Evolutionary conservation across 2,797 vertebrate species (phyloP).

Genomic region (Spheniscus humboldti): DNA sequence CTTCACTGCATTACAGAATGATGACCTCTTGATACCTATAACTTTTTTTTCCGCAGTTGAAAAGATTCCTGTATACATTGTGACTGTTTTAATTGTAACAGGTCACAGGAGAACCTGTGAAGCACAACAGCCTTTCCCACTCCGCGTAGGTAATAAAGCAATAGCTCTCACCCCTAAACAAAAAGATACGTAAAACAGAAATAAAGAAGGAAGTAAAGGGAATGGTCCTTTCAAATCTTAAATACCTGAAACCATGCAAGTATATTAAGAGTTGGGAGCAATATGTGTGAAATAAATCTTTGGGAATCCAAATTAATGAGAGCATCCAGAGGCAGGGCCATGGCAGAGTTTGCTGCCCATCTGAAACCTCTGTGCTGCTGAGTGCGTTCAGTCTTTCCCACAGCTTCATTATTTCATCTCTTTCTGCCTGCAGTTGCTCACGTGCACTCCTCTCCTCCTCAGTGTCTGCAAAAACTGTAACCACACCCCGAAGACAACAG

Average conservation of each 20-base stretch:
- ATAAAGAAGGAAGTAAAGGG: neutral
- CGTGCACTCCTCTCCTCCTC: accelerated
- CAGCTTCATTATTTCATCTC: too few species aligned
- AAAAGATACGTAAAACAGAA: accelerated
- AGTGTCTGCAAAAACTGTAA: neutral
- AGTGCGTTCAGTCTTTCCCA: too few species aligned
- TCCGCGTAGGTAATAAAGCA: neutral
- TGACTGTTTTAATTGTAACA: neutral
- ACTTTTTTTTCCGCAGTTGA: neutral
- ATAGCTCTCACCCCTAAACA: neutral
- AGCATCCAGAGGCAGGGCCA: neutral
- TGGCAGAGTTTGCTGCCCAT: neutral
- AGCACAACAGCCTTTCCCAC: neutral
- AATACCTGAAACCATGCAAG: neutral
- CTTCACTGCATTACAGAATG: neutral
- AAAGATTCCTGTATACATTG: neutral
- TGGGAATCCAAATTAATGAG: neutral
- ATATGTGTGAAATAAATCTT: neutral
- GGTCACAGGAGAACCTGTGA: neutral
- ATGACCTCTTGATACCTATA: neutral
- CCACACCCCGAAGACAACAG: accelerated
- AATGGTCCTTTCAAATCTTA: neutral
- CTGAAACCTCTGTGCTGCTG: neutral
- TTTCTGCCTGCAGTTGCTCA: neutral
- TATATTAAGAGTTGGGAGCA: neutral